Percentiles rank a stretch among this genome's conserved stretches.
phyloP scores from a whole-genome alignment of 1,140 invertebrate genomes.

The Eupristina koningsbergeri region DNA sequence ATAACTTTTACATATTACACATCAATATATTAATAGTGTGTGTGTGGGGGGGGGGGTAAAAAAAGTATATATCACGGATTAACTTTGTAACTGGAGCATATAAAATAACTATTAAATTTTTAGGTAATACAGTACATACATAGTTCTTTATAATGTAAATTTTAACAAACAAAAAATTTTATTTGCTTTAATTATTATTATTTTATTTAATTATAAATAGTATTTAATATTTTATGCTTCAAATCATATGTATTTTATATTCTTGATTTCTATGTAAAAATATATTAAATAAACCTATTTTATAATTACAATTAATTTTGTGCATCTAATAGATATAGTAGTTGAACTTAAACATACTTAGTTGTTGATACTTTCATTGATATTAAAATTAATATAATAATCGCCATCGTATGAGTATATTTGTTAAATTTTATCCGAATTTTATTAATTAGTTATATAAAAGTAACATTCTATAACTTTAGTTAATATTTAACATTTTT shows the following conservation, averaged over 20 bases:
- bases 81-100: not conserved
- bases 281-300: not conserved
- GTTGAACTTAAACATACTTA: not conserved
- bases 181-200: not conserved
- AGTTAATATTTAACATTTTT: not conserved
- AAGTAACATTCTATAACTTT: not conserved
- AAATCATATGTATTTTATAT: not conserved
- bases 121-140: not conserved
- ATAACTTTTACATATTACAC: too few species aligned
- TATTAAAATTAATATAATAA: not conserved
- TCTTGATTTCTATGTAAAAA: not conserved
- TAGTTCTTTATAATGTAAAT: not conserved
- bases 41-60: too few species aligned
- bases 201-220: too few species aligned
- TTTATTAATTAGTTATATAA: not conserved
- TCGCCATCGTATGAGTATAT: not conserved
- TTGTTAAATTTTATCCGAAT: not conserved
- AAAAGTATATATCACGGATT: not conserved
- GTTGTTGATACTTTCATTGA: not conserved
- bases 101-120: not conserved
- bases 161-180: not conserved
- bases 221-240: not conserved
- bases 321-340: not conserved
- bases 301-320: too few species aligned
- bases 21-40: too few species aligned